Conservation (phyloP, 2,888 invertebrate genomes). For the Melanostoma mellinum region DNA sequence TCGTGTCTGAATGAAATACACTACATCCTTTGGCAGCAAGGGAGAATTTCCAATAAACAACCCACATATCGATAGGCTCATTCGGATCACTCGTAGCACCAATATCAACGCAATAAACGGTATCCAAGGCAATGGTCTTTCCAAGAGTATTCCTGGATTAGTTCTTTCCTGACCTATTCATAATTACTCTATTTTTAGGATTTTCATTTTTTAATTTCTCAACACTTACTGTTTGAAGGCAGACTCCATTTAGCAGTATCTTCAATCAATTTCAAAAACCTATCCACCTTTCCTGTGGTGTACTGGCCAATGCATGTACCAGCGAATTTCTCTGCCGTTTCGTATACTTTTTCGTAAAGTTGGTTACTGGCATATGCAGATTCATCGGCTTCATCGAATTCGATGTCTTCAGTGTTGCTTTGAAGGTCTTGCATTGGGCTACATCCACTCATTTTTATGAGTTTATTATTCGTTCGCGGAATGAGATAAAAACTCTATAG, state of each 20-base stretch:
- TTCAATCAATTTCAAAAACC: constrained; percentile 77
- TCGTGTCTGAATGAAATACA: constrained; percentile 79
- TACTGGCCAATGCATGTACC: constrained; percentile 78
- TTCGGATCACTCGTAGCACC: constrained; percentile 77
- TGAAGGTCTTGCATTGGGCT: constrained; percentile 4
- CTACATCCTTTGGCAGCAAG: constrained; percentile 76
- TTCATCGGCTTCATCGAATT: constrained; percentile 37
- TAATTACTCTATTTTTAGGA: no score
- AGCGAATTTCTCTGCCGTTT: constrained; percentile 77
- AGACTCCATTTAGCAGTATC: constrained; percentile 81
- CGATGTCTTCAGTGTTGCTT: constrained; percentile 11
- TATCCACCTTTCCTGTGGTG: constrained; percentile 77
- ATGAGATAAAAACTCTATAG: constrained; percentile 30
- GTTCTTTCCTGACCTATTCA: constrained; percentile 44
- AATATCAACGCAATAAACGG: constrained; percentile 79
- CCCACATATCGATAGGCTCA: constrained; percentile 77
- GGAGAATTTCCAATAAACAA: constrained; percentile 78
- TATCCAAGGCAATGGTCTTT: constrained; percentile 80
- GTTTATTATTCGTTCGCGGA: constrained; percentile 13
- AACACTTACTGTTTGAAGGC: constrained; percentile 76
- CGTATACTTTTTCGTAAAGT: constrained; percentile 74
- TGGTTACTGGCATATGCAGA: constrained; percentile 21
- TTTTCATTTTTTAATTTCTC: not conserved
- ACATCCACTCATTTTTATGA: constrained; percentile 45
- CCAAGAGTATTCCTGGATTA: constrained; percentile 63